These are phyloP conservation scores for Parnassius mnemosyne DNA, from an alignment of 2,888 invertebrate genomes.

Conservation along the genomic window DNA sequence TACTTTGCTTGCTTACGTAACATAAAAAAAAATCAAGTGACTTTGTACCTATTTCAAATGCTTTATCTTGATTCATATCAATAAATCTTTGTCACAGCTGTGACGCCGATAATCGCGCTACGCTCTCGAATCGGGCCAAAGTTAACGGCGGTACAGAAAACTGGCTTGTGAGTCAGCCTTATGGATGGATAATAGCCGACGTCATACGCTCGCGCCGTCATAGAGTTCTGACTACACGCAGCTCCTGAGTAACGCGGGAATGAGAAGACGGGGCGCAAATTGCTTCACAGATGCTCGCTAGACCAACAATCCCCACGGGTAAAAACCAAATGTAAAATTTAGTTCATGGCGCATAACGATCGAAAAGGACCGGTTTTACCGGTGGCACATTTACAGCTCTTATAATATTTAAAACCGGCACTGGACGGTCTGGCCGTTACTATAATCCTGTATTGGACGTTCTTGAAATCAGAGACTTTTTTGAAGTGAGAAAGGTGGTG, in stretches of 20 bases:
- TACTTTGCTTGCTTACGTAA: too few species aligned
- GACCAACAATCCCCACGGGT: background rate
- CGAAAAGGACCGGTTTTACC: constrained; percentile 20
- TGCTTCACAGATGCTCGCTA: constrained; percentile 3
- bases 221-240: constrained; percentile 29
- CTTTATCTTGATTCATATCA: too few species aligned
- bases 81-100: too few species aligned
- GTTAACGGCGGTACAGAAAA: constrained; percentile 64
- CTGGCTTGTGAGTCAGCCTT: constrained; percentile 66
- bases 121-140: constrained; percentile 39
- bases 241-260: constrained; percentile 39
- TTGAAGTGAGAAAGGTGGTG: constrained; percentile 13
- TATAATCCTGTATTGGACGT: constrained; percentile 1
- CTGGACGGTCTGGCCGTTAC: constrained; percentile 5
- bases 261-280: constrained; percentile 23
- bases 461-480: constrained; percentile 11
- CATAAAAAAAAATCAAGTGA: too few species aligned
- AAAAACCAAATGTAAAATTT: background rate
- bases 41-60: too few species aligned
- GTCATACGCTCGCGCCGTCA: constrained; percentile 46
- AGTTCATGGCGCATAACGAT: constrained; percentile 11
- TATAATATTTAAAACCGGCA: constrained; percentile 18
- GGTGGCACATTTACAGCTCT: constrained; percentile 11
- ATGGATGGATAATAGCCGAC: constrained; percentile 41
- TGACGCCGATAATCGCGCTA: constrained; percentile 28